These are phyloP conservation scores for Ericerus pela DNA, from an alignment of 1,140 invertebrate species.

Conservation along the genomic window DNA sequence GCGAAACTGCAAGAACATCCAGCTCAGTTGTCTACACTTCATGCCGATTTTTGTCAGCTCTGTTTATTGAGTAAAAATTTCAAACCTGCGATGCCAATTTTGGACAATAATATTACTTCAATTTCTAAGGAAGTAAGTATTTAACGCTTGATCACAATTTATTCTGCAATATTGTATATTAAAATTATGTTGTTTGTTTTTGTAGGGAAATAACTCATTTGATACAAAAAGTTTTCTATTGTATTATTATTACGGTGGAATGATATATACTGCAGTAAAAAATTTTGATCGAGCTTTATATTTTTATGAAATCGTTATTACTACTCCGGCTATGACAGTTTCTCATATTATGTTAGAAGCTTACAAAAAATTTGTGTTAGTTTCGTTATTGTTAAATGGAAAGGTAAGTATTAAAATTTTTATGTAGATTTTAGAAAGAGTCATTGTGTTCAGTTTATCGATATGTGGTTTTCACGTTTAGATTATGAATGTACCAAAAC, in stretches of 20 bases:
- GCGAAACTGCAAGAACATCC: constrained; percentile 73
- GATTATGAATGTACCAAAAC: constrained; percentile 56
- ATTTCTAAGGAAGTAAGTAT: constrained; percentile 62
- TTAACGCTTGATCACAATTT: constrained; percentile 13
- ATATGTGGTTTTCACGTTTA: not conserved
- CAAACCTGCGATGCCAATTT: constrained; percentile 74
- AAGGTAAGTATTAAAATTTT: constrained; percentile 40
- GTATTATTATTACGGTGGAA: constrained; percentile 94
- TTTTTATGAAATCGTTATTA: constrained; percentile 88
- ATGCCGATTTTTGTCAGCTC: constrained; percentile 83
- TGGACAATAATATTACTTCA: constrained; percentile 81
- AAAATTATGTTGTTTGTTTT: not conserved
- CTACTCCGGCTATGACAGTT: constrained; percentile 79
- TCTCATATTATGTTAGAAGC: constrained; percentile 94
- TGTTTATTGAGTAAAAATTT: constrained; percentile 83
- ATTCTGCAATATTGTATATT: not conserved
- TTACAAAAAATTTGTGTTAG: constrained; percentile 89
- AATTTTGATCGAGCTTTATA: constrained; percentile 84
- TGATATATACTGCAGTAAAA: constrained; percentile 87
- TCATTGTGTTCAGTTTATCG: not conserved
- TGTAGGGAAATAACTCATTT: constrained; percentile 51
- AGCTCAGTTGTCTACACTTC: constrained; percentile 80
- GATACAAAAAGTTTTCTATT: constrained; percentile 84
- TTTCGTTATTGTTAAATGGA: constrained; percentile 80
- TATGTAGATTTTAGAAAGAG: not conserved